Conservation (phyloP, 2,113 vertebrate species). For the Chascanopsetta lugubris region DNA sequence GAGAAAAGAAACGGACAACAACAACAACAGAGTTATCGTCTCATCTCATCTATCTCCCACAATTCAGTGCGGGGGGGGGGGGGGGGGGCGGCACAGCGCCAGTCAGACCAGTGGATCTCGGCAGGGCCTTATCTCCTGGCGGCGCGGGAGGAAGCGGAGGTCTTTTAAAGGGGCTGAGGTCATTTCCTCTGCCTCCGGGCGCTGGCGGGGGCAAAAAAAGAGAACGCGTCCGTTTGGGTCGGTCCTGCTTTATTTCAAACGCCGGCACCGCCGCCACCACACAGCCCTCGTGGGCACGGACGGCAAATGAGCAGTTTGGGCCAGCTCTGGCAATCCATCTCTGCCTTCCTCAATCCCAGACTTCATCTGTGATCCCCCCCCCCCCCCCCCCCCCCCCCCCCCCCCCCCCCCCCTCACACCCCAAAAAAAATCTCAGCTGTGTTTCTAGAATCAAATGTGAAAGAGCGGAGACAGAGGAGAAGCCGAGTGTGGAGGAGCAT, state of each 20-base stretch:
- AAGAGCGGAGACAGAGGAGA: conserved; percentile 32
- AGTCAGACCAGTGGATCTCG: conserved; percentile 77
- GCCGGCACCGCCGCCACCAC: conserved; percentile 76
- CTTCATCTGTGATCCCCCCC: conserved; percentile 45
- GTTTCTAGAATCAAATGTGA: conserved; percentile 59
- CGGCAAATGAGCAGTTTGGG: conserved; percentile 66
- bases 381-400: conserved; percentile 35
- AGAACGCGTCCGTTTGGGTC: conserved; percentile 82
- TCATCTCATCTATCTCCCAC: conserved; percentile 87
- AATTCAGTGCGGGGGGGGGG: conserved; percentile 77
- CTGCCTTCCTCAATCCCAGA: no score
- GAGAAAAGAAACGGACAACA: conserved; percentile 51
- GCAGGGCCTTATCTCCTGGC: conserved; percentile 81
- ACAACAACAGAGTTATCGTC: conserved; percentile 68
- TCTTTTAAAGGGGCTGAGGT: conserved; percentile 85
- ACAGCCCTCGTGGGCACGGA: conserved; percentile 64
- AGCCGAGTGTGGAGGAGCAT: conserved; percentile 38
- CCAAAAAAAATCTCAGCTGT: conserved; percentile 59
- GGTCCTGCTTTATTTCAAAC: conserved; percentile 84
- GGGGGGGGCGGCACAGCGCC: conserved; percentile 60
- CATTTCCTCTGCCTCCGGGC: conserved; percentile 88
- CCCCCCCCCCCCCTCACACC: conserved; percentile 32
- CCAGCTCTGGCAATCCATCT: conserved; percentile 73
- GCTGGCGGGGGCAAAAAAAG: conserved; percentile 83
- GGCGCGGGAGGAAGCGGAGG: conserved; percentile 84